phyloP scores from a whole-genome alignment of 64 coral and sea anemone species.

The Montipora efflorescens region DNA sequence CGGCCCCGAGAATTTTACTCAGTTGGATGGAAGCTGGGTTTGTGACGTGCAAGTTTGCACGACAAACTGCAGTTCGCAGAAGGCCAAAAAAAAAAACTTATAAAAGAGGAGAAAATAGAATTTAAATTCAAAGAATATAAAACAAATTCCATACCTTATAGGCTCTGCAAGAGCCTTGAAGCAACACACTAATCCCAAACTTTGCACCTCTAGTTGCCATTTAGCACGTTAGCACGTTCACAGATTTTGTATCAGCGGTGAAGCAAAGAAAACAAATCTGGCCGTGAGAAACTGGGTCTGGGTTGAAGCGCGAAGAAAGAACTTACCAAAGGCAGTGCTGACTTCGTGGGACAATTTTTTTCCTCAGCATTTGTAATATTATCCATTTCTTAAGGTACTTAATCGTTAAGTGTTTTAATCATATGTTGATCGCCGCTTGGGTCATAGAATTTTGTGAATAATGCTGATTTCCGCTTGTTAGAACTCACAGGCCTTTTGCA shows the following conservation, averaged over 20 bases:
- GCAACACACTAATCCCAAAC: slow-evolving; percentile 35
- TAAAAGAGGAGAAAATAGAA: not conserved
- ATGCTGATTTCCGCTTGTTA: too few relatives aligned
- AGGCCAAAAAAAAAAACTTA: not conserved
- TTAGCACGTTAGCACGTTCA: not conserved
- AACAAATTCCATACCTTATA: slow-evolving; percentile 44
- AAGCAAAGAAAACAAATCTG: not conserved
- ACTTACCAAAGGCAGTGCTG: too few relatives aligned
- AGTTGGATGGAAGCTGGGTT: too few relatives aligned
- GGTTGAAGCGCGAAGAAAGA: too few relatives aligned
- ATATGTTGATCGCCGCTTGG: not conserved
- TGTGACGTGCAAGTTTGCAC: not conserved
- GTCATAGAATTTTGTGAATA: too few relatives aligned
- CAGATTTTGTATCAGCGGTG: not conserved
- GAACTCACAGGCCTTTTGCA: too few relatives aligned
- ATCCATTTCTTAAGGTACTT: not conserved
- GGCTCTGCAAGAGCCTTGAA: slow-evolving; percentile 35
- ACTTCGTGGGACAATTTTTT: too few relatives aligned
- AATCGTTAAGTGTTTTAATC: not conserved
- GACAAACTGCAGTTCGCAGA: not conserved
- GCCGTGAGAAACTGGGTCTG: slow-evolving; percentile 13
- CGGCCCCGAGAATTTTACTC: too few relatives aligned
- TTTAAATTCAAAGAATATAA: not conserved
- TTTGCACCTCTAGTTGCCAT: not conserved
- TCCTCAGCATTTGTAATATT: not conserved